These are phyloP conservation scores for Vanessa tameamea DNA, from an alignment of 1,140 invertebrate species.

Conservation along the genomic window DNA sequence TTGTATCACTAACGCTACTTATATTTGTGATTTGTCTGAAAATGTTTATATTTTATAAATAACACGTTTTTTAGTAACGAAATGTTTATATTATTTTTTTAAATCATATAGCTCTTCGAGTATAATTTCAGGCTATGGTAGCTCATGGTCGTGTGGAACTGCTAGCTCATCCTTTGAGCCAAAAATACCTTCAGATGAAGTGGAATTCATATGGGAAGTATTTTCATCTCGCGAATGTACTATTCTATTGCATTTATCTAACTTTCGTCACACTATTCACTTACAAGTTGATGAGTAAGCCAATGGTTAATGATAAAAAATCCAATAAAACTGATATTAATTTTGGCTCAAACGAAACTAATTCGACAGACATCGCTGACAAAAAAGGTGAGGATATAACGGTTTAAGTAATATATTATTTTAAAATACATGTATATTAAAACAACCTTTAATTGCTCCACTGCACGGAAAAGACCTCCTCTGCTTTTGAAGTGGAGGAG, in stretches of 20 bases:
- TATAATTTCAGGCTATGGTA: conserved; percentile 87
- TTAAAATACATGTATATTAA: not conserved
- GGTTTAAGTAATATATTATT: too few relatives aligned
- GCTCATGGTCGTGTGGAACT: conserved; percentile 89
- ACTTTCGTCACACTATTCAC: conserved; percentile 87
- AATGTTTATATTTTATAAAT: not conserved
- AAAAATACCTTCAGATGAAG: conserved; percentile 93
- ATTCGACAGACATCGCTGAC: not conserved
- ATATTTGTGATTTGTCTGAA: conserved; percentile 1
- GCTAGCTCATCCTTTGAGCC: conserved; percentile 89
- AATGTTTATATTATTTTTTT: not conserved
- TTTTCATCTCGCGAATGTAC: conserved; percentile 88
- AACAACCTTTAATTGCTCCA: not conserved
- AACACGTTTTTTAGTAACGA: too few relatives aligned
- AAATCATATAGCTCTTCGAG: conserved; percentile 6
- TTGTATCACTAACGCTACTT: conserved; percentile 7
- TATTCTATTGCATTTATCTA: conserved; percentile 88
- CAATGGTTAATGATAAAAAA: not conserved
- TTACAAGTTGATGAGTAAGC: conserved; percentile 81
- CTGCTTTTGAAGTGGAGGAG: too few relatives aligned
- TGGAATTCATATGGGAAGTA: conserved; percentile 94
- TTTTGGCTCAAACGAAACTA: not conserved
- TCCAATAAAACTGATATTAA: conserved; percentile 12
- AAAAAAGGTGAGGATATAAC: not conserved
- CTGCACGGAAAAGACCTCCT: too few relatives aligned